phyloP scores from a whole-genome alignment of 2,797 vertebrate species.

The Pseudochirops corinnae region DNA sequence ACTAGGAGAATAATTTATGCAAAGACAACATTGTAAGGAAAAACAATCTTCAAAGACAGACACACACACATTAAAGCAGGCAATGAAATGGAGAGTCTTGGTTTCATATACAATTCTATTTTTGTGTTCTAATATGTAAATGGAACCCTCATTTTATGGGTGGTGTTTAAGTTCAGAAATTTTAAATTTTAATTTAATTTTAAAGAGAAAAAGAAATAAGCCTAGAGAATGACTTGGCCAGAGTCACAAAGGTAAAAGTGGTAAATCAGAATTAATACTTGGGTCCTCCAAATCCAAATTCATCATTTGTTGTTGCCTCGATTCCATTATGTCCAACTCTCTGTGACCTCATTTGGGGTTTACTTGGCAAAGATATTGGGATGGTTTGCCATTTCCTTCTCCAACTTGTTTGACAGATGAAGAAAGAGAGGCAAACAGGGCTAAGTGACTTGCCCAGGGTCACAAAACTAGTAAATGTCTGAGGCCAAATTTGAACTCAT shows the following conservation, averaged over 20 bases:
- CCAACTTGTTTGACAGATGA: not conserved
- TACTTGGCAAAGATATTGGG: not conserved
- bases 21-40: not conserved
- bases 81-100: not conserved
- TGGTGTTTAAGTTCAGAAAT: not conserved
- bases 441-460: not conserved
- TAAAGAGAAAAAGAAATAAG: not conserved
- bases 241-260: not conserved
- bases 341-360: not conserved
- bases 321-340: not conserved
- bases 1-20: not conserved
- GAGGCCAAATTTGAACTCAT: not conserved
- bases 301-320: not conserved
- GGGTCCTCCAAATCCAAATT: not conserved
- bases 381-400: not conserved
- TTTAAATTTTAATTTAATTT: not conserved
- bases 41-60: not conserved
- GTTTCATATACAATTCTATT: not conserved
- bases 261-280: not conserved
- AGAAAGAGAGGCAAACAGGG: not conserved
- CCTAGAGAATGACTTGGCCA: not conserved
- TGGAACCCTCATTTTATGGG: not conserved
- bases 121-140: not conserved
- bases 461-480: not conserved
- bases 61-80: not conserved